A percentile compares a stretch with the other conserved stretches of the same genome.
Evolutionary conservation across 2,113 vertebrate genomes (phyloP).

Genomic region (Proteles cristata): DNA sequence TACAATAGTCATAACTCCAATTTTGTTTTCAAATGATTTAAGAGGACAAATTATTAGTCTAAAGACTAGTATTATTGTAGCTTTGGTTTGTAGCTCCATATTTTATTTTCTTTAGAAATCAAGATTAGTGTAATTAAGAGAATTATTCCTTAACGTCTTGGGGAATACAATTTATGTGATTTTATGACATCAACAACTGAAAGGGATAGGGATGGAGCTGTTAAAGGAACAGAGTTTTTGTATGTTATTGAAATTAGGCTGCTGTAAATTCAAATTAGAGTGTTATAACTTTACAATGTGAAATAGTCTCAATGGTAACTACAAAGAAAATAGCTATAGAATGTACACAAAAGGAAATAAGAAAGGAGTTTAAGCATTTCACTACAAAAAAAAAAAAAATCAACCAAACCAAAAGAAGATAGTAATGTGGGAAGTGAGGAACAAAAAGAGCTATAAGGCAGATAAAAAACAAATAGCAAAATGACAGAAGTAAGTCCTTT

Average conservation of each 20-base stretch:
- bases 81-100: neutral
- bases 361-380: neutral
- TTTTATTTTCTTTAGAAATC: neutral
- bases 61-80: neutral
- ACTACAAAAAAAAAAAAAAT: neutral
- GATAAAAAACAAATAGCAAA: neutral
- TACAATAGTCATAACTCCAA: neutral
- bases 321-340: neutral
- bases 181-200: neutral
- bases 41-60: neutral
- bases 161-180: neutral
- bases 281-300: neutral
- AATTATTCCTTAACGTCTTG: neutral
- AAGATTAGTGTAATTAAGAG: neutral
- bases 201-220: neutral
- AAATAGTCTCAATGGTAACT: neutral
- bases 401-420: neutral
- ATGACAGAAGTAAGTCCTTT: neutral
- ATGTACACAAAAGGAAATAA: neutral
- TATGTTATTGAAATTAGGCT: neutral
- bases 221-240: neutral
- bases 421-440: neutral
- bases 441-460: neutral
- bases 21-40: neutral
- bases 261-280: neutral